Conservation (phyloP, 2,113 vertebrate species). For the Mungos mungo region DNA sequence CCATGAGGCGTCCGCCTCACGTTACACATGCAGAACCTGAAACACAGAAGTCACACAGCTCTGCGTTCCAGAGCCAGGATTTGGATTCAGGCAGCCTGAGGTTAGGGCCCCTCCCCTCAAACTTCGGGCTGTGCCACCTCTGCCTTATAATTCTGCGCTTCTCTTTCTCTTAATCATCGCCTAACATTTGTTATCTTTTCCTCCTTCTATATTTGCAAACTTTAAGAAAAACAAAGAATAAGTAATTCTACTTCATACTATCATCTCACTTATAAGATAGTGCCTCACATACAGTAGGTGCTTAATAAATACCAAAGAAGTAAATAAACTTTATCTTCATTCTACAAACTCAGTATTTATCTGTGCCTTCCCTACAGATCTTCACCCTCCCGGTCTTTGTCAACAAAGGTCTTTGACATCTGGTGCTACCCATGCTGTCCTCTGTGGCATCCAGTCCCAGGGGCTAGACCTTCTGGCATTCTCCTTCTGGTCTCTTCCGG, state of each 20-base stretch:
- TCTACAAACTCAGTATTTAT: neutral
- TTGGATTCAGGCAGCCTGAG: neutral
- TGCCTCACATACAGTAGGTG: neutral
- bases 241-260: neutral
- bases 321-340: neutral
- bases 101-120: neutral
- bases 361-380: neutral
- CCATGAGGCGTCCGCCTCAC: neutral
- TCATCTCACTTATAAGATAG: conserved; percentile 2
- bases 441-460: neutral
- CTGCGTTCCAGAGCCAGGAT: neutral
- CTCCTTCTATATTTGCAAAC: neutral
- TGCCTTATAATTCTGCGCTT: neutral
- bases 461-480: neutral
- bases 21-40: neutral
- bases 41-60: neutral
- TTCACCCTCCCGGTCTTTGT: neutral
- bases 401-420: neutral
- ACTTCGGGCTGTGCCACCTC: neutral
- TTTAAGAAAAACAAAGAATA: neutral
- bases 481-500: neutral
- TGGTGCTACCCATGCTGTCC: neutral
- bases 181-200: conserved; percentile 22
- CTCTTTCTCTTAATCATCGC: neutral
- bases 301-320: neutral